A percentile compares a stretch with the other conserved stretches of the same genome.
Evolutionary conservation across 2,113 vertebrate genomes (phyloP).

Genomic region (Pseudopodoces humilis): DNA sequence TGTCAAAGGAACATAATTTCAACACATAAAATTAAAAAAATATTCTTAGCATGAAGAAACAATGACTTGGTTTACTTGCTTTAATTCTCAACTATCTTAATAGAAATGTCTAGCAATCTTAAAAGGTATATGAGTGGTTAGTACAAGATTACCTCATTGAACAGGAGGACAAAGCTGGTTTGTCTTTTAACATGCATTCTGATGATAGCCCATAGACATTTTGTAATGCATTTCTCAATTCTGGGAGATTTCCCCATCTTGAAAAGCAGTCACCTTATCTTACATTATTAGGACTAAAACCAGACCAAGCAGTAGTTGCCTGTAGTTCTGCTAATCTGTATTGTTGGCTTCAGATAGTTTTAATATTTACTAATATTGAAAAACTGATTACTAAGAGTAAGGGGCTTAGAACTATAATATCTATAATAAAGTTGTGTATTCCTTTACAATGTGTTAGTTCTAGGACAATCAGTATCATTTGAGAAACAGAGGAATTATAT

Average conservation of each 20-base stretch:
- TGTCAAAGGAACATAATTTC: neutral
- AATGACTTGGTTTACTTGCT: no score
- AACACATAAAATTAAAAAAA: neutral
- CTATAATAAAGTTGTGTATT: neutral
- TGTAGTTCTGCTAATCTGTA: neutral
- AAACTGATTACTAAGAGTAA: neutral
- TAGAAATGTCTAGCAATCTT: neutral
- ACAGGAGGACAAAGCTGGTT: neutral
- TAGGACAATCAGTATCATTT: neutral
- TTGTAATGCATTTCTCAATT: neutral
- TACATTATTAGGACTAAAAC: neutral
- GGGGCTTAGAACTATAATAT: neutral
- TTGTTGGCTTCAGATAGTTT: neutral
- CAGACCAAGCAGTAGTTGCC: neutral
- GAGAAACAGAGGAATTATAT: neutral
- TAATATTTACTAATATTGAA: neutral
- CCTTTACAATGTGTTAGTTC: neutral
- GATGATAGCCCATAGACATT: neutral
- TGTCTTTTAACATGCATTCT: neutral
- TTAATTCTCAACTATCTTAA: neutral
- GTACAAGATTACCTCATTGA: neutral
- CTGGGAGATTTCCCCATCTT: neutral
- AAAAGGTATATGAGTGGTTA: neutral
- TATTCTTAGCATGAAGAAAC: neutral
- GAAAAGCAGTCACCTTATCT: neutral